phyloP scores from a whole-genome alignment of 2,888 invertebrate genomes.

The Neoascia interrupta region DNA sequence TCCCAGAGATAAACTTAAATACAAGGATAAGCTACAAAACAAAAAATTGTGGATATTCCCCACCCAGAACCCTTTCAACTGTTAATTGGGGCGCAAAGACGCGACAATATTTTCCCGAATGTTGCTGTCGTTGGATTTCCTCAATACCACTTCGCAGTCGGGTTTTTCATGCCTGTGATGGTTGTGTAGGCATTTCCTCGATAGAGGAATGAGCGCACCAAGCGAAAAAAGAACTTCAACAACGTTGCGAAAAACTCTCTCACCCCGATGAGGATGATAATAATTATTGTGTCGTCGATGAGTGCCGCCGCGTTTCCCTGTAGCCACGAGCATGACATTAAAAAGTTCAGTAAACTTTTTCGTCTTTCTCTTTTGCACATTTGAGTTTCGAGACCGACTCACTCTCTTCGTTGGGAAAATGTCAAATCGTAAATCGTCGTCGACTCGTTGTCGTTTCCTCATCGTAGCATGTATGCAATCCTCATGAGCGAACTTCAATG shows the following conservation, averaged over 20 bases:
- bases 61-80: slow-evolving; percentile 20
- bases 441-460: too few relatives aligned
- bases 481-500: slow-evolving; percentile 13
- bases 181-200: slow-evolving; percentile 40
- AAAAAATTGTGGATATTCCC: slow-evolving; percentile 16
- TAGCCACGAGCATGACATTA: slow-evolving; percentile 54
- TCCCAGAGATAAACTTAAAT: slow-evolving; percentile 48
- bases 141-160: slow-evolving; percentile 1
- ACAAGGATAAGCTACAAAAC: not conserved
- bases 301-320: slow-evolving; percentile 53
- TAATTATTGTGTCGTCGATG: slow-evolving; percentile 63
- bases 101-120: slow-evolving; percentile 50
- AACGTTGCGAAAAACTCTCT: slow-evolving; percentile 31
- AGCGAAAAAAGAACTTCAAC: slow-evolving; percentile 51
- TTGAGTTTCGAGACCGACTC: too few relatives aligned
- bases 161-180: slow-evolving; percentile 27
- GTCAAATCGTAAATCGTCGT: too few relatives aligned
- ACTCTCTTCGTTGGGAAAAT: too few relatives aligned
- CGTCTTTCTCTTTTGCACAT: too few relatives aligned
- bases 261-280: slow-evolving; percentile 9
- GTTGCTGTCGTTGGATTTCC: slow-evolving; percentile 34
- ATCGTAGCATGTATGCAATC: too few relatives aligned
- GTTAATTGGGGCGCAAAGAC: slow-evolving; percentile 62
- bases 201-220: slow-evolving; percentile 4
- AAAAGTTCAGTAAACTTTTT: slow-evolving; percentile 66